Evolutionary conservation across 2,888 invertebrate genomes (phyloP).

Genomic region (Masnerella sp.): DNA sequence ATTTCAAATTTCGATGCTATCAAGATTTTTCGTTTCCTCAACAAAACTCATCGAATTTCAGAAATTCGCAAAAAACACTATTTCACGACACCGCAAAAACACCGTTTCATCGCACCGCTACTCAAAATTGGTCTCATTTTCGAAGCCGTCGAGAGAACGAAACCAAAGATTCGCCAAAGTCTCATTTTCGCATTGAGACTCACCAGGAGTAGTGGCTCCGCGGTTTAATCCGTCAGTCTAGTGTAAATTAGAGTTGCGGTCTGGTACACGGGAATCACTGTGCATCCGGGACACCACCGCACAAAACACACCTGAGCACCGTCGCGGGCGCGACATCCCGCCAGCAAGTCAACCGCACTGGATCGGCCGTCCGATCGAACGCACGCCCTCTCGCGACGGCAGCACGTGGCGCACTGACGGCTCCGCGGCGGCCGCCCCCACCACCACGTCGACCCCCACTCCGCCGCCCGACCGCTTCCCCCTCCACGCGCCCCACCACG

Average conservation of each 20-base stretch:
- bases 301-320: constrained; percentile 65
- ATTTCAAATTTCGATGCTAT: no score
- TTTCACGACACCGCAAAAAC: no score
- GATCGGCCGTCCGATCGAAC: constrained; percentile 56
- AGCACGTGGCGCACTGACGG: constrained; percentile 78
- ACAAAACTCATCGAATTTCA: no score
- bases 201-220: constrained; percentile 75
- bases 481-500: constrained; percentile 29
- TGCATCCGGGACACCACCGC: constrained; percentile 63
- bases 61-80: no score
- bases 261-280: constrained; percentile 50
- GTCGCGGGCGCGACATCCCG: constrained; percentile 7
- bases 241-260: constrained; percentile 59
- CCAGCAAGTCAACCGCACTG: constrained; percentile 17
- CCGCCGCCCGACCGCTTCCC: constrained; percentile 61
- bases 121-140: no score
- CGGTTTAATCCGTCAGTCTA: constrained; percentile 70
- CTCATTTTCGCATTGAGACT: constrained; percentile 65
- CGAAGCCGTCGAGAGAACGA: no score
- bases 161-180: no score
- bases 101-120: no score
- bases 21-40: no score
- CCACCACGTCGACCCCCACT: constrained; percentile 66
- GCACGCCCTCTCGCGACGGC: constrained; percentile 75
- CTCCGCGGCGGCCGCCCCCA: constrained; percentile 66